Percentiles rank a stretch among this genome's conserved stretches.
phyloP scores from a whole-genome alignment of 2,113 vertebrate species.

The Microtus richardsoni region DNA sequence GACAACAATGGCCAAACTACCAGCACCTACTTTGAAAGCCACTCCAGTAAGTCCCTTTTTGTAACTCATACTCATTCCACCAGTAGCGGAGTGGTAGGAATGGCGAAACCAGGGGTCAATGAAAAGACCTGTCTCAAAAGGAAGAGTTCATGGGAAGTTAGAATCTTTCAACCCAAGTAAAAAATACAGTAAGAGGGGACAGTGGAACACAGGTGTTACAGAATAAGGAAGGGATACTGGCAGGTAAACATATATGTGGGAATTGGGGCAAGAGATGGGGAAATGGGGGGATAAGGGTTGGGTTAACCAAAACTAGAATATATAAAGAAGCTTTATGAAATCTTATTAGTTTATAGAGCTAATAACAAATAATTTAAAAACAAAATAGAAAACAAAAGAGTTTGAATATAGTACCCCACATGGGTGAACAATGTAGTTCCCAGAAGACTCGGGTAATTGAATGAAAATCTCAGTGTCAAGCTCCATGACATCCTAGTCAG shows the following conservation, averaged over 20 bases:
- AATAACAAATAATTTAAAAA: not conserved
- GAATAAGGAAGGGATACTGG: not conserved
- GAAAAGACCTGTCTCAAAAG: not conserved
- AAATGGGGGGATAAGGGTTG: too few relatives aligned
- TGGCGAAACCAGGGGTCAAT: not conserved
- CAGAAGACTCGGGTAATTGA: not conserved
- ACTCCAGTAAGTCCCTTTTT: too few relatives aligned
- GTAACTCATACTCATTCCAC: too few relatives aligned
- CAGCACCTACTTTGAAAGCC: not conserved
- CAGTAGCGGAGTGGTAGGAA: too few relatives aligned
- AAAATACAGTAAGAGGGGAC: not conserved
- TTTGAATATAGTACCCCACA: not conserved
- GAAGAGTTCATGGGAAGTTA: not conserved
- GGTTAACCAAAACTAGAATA: not conserved
- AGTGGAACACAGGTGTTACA: not conserved
- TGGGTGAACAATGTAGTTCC: not conserved
- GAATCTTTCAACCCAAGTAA: not conserved
- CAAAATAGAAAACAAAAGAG: not conserved
- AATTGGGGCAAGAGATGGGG: not conserved
- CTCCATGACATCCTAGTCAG: not conserved
- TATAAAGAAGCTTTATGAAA: not conserved
- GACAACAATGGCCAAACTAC: not conserved
- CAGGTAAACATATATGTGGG: not conserved
- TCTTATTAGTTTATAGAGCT: not conserved
- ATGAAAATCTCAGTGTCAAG: not conserved